Evolutionary conservation across 1,140 invertebrate genomes (phyloP), one percentile per base, ranked within the genome.

Genomic region (Nylanderia fulva): DNA sequence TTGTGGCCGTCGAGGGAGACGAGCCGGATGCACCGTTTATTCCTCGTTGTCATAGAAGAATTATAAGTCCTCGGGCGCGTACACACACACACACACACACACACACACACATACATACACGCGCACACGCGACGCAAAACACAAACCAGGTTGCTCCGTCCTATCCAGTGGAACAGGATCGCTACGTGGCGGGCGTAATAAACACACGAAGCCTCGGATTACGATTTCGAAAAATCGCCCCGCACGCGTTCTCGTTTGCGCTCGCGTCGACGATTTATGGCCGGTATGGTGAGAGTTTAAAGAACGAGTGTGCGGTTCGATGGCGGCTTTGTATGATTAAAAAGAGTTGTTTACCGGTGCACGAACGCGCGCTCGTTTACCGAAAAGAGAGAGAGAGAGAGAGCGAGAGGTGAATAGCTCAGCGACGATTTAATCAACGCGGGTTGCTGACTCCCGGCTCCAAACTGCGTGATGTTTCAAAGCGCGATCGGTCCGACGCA

Each of bases 11-110:
- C 87, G 54, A 72, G 92, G 91, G 92, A 92, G 87, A 86, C 66
- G 24, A 52, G 76, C 80, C 84, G 84, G 86, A 88, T 89, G 86
- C 86, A 77, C 79, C 90, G 91, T 92, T 92, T 90, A 91, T 91
- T 92, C 87, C 71, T 58, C 83, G 71, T 86, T 92, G 91, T 91
- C 91, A 92, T 92, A 92, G 90, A 90, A 91, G 90, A 92, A 89
- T 92, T 91, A 92, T 90, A 90, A 91, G 90, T 91, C 88, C 77
- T 87, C 87, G 48, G 82, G 86, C 69, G 85, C 86, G 79, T 11
- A 27, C 27, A 5, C 29, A 33, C 29, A 33, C 29, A 45, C 11
- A 9, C 45, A 15, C 29, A 33, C 29, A 15, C 45, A 18, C 4
- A 48, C 0, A 48, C n/a, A 45, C 11, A 9, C 45, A 15, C 29